Conservation (phyloP, 2,797 vertebrate species). For the Spinus pinus region DNA sequence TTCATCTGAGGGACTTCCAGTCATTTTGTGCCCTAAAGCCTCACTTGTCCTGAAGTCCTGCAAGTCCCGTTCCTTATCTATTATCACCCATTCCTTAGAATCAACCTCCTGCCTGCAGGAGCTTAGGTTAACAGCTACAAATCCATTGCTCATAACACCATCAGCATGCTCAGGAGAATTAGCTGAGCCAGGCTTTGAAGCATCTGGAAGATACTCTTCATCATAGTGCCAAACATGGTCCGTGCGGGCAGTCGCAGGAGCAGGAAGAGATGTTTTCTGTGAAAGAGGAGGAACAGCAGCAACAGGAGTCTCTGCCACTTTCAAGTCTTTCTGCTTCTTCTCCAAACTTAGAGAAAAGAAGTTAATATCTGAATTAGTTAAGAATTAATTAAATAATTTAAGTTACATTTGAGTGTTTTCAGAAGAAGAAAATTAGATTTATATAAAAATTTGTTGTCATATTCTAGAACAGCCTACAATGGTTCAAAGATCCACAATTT, state of each 20-base stretch:
- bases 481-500: not conserved
- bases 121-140: constrained; percentile 93
- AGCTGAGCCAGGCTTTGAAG: constrained; percentile 84
- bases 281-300: constrained; percentile 56
- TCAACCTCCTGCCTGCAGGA: constrained; percentile 92
- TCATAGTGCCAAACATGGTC: constrained; percentile 93
- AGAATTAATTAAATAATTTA: not conserved
- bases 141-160: constrained; percentile 89
- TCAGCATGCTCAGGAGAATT: constrained; percentile 87
- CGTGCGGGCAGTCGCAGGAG: constrained; percentile 44
- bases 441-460: not conserved
- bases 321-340: constrained; percentile 79
- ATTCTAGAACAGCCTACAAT: not conserved
- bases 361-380: constrained; percentile 14
- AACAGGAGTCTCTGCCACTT: constrained; percentile 59
- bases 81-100: constrained; percentile 95
- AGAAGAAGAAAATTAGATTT: not conserved
- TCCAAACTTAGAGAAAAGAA: constrained; percentile 75
- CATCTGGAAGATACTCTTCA: constrained; percentile 88
- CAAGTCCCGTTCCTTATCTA: constrained; percentile 88
- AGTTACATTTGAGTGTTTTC: not conserved
- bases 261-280: constrained; percentile 66
- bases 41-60: constrained; percentile 81
- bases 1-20: constrained; percentile 90
- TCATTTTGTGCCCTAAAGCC: constrained; percentile 80